Base-by-base conservation (phyloP, 1,140 invertebrate species). In the Popillia japonica region DNA sequence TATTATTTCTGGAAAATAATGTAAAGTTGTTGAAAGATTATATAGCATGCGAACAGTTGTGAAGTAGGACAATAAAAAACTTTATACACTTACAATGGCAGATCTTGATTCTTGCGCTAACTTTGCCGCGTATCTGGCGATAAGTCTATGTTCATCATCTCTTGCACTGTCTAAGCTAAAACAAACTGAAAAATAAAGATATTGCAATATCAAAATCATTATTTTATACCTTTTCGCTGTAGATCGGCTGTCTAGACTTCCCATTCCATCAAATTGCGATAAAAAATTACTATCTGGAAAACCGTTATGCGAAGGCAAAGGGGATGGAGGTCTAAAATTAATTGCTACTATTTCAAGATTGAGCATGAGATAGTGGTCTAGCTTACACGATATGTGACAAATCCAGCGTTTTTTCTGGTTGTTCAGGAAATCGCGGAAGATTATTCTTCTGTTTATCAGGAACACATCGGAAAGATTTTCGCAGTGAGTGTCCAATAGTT, bases 401-500 rank as follows among this genome's bases (percentile, higher is more conserved):
- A 89, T 99, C 97, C 77, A 99, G 89, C 3, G 96, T 96, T 86
- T 97, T 95, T 87, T 98, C 96, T 3, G 97, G 97, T 82, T 96
- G 94, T 83, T 97, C 95, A 7, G 95, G 95, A 88, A 96, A 97
- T 83, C 94, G 90, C 79, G 95, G 96, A 83, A 96, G 90, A 84
- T 92, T 92, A 80, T 93, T 92, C 82, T 93, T 92, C 80, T 90
- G 90, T 85, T 96, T 95, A 83, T 96, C 95, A 41, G 97, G 98
- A 80, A 98, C 96, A 88, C 98, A 99, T 82, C 96, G 94, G 86
- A 99, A 97, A 80, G 97, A 99, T 86, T 99, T 99, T 81, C 97
- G 92, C 79, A 99, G 89, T 11, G 97, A 97, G 88, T 98, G 96
- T 55, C 97, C 96, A 81, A 99, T 95, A 85, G 95, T 94, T 87